These are phyloP conservation scores for Pocillopora meandrina DNA, from an alignment of 92 coral and sea anemone genomes.

Conservation along the genomic window DNA sequence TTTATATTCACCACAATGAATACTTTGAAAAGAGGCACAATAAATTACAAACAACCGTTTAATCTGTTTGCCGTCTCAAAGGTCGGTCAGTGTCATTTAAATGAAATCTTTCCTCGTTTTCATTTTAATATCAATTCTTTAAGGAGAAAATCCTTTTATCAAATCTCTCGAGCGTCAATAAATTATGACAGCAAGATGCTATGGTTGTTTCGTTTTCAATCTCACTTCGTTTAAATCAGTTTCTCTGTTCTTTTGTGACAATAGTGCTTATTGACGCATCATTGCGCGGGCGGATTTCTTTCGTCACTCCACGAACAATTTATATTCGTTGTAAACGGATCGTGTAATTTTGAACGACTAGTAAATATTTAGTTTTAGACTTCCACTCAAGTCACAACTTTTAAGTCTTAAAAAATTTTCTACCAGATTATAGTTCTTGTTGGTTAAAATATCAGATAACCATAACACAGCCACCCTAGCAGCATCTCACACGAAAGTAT, in stretches of 20 bases:
- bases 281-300: slow-evolving; percentile 33
- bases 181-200: background rate
- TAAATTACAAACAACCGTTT: slow-evolving; percentile 26
- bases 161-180: background rate
- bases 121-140: background rate
- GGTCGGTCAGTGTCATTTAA: slow-evolving; percentile 24
- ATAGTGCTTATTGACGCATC: slow-evolving; percentile 7
- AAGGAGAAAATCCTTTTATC: background rate
- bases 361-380: background rate
- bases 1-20: slow-evolving; percentile 16
- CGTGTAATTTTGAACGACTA: slow-evolving; percentile 28
- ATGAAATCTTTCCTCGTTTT: background rate
- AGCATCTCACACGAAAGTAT: slow-evolving; percentile 22
- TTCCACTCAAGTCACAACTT: background rate
- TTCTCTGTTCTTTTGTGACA: background rate
- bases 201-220: background rate
- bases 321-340: slow-evolving; percentile 11
- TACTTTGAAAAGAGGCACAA: slow-evolving; percentile 19
- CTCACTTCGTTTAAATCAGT: background rate
- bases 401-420: background rate
- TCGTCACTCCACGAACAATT: slow-evolving; percentile 11
- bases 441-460: background rate
- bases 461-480: background rate
- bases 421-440: background rate
- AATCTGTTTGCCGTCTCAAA: slow-evolving; percentile 22